Evolutionary conservation across 1,140 invertebrate genomes (phyloP), one percentile per base, ranked within the genome.

Genomic region (Lepeophtheirus salmonis): DNA sequence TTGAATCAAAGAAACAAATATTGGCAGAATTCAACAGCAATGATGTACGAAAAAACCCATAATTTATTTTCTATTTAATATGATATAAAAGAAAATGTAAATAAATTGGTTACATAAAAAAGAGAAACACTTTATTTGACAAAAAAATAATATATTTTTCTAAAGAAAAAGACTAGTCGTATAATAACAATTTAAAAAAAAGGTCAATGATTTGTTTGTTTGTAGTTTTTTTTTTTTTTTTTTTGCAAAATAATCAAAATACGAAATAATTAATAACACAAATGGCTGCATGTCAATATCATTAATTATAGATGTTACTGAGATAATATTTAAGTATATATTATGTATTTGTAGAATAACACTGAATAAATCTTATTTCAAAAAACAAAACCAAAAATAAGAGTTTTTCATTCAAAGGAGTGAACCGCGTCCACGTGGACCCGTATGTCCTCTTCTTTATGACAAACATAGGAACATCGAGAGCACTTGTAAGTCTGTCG

Each of bases 401-500:
- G 30, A 41, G 30, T 10, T 10, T n/a, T n/a, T 41, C 30, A 41
- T 6, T 41, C 30, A 41, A 41, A 41, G 30, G 30, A 6, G 30
- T 41, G 30, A 41, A 41, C 30, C n/a, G 30, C 30, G n/a, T 25
- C 55, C 55, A 57, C 55, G 26, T 57, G 55, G 23, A 23, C 25
- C 13, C 16, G 20, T 2, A 57, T 57, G 26, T 57, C 55, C 21
- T 10, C 26, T 18, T 57, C 26, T n/a, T 24, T 26, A 23, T 57
- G 55, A 23, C 55, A 57, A 14, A 57, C 55, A 57, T 26, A 57
- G 23, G 55, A 57, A 23, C 55, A 57, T 21, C 25, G 13, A 1
- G 55, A 57, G 55, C 55, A 57, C 30, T 30, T 24, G n/a, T 24
- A 57, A n/a, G 55, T 57, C 55, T 57, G 24, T 41, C 16, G 24